Evolutionary conservation across 1,140 invertebrate species (phyloP), one percentile per base, ranked within the genome.

Genomic region (Pogonomyrmex californicus): DNA sequence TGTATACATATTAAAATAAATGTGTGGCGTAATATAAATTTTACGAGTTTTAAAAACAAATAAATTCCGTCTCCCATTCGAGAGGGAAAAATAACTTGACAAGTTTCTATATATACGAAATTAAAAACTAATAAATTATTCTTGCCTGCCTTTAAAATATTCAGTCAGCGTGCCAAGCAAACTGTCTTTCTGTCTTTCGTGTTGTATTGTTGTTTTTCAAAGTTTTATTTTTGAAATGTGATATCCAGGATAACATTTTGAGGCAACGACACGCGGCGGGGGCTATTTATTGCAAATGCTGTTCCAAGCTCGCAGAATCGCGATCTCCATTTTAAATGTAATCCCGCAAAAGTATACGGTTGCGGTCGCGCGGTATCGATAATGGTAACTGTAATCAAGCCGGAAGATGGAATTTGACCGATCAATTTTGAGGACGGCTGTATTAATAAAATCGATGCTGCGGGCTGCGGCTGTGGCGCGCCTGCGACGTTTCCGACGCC

Each of bases 291-390:
- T 75, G 56, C 68, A 30, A 83, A 47, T 30, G 68, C 30, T 38
- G n/a, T 41, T 4, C 79, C 54, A 54, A 83, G 17, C 79, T 60
- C 41, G 54, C 79, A 23, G 66, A 5, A 82, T 58, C 79, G 7
- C 66, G 51, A 83, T 83, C 79, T 83, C 79, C 79, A 83, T 83
- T 83, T 83, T 83, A 83, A 83, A 83, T 83, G 79, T 83, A 83
- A 83, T 83, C 79, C 68, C 30, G 79, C 54, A 30, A 83, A 83
- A 83, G 79, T 73, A 60, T 30, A 75, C 79, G 47, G 30, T 30
- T 36, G 63, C 65, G 49, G 44, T n/a, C 51, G 68, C 77, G 47
- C 23, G 54, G 68, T 75, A 83, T 83, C 68, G 79, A 83, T 83
- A 83, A 83, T 83, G 79, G 79, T 73, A 83, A 83, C 66, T 73